These are phyloP conservation scores for Prunella fulvescens DNA, from an alignment of 2,113 vertebrate genomes.

Conservation along the genomic window DNA sequence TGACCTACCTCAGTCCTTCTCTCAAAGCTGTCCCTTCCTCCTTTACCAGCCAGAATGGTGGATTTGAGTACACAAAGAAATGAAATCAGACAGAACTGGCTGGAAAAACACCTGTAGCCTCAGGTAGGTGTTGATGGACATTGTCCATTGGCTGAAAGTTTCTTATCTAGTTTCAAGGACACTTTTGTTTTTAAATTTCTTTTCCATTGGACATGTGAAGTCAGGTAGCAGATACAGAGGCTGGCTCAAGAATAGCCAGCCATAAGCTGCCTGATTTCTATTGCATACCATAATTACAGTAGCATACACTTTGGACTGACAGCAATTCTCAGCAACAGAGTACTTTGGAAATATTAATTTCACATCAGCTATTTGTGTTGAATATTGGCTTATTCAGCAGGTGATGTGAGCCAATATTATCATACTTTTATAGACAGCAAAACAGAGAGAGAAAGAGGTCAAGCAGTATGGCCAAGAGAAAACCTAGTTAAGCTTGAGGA, in stretches of 20 bases:
- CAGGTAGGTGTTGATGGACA: not conserved
- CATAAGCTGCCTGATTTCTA: not conserved
- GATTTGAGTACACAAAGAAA: not conserved
- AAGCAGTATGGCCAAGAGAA: not conserved
- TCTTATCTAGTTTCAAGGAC: constrained; percentile 5
- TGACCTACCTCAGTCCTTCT: not conserved
- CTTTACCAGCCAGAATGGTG: not conserved
- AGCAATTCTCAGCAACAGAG: not conserved
- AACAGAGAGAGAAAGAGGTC: not conserved
- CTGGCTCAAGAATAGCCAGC: not conserved
- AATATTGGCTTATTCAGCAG: constrained; percentile 3
- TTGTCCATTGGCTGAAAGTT: not conserved
- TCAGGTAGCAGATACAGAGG: not conserved
- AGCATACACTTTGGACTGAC: not conserved
- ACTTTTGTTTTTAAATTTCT: not conserved
- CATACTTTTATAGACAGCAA: not conserved
- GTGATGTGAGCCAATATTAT: not conserved
- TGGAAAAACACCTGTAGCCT: not conserved
- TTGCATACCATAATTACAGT: not conserved
- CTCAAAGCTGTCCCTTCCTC: not conserved
- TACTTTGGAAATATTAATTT: constrained; percentile 1
- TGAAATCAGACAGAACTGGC: not conserved
- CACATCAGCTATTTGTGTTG: not conserved
- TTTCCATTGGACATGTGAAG: not conserved
- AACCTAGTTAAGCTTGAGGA: not conserved